Evolutionary conservation across 2,888 invertebrate genomes (phyloP), one percentile per base, ranked within the genome.

Genomic region (Epirrhoe tristata): DNA sequence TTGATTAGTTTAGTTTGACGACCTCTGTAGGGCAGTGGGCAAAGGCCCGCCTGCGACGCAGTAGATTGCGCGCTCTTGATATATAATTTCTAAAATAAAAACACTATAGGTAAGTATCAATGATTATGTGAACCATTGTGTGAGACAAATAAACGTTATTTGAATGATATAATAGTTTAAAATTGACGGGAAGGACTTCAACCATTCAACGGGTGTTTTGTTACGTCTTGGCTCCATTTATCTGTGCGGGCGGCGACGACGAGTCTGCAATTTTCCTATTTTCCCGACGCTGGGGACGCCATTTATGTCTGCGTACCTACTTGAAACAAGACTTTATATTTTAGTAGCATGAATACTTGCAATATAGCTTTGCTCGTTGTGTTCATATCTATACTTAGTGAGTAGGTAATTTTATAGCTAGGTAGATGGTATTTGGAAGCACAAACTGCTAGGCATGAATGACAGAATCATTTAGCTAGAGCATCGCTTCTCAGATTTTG

Each of bases 181-280:
- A 10, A 62, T 55, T 55, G 6, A 55, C 24, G 24, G 24, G 24
- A 62, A 12, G 17, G 34, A 34, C n/a, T n/a, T n/a, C 10, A 55
- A 48, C 36, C 24, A 55, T 57, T 52, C n/a, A 17, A 36, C 10
- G 10, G n/a, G n/a, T 57, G 32, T 52, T 48, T 39, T 61, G 48
- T 62, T 58, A 63, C 51, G 56, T 52, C 56, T 51, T 65, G 59
- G 51, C 46, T 59, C 24, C 65, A 59, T 55, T 65, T 50, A 59
- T 63, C 63, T 58, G 39, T 1, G 8, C 6, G 34, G 36, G 58
- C 6, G 59, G 59, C 65, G 56, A 6, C 59, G 6, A 2, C 14
- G 17, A 34, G 64, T 59, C 59, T 65, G 31, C 4, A 52, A 16
- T 56, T 50, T 56, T 32, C 43, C 51, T 63, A 63, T 63, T 57